Percentiles rank a stretch among this genome's conserved stretches.
Evolutionary conservation across 1,140 invertebrate genomes (phyloP).

Genomic region (Prorops nasuta): DNA sequence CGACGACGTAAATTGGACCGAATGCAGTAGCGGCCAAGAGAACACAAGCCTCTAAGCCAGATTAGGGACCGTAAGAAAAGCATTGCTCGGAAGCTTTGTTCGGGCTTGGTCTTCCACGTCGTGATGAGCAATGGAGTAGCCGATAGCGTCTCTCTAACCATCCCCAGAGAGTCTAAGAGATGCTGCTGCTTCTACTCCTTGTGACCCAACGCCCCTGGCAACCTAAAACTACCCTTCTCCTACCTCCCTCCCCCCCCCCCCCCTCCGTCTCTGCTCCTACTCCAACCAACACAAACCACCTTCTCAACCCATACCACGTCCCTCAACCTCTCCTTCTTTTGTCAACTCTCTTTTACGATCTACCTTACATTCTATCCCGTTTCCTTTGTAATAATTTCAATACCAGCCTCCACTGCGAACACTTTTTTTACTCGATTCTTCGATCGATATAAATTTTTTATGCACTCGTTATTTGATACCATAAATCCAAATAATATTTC

Average conservation of each 20-base stretch:
- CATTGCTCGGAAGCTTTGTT: constrained; percentile 41
- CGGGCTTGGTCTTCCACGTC: constrained; percentile 30
- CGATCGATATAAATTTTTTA: too few species aligned
- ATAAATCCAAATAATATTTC: too few species aligned
- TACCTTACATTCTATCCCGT: too few species aligned
- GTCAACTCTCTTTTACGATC: too few species aligned
- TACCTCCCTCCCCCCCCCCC: not conserved
- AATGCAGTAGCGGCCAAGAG: not conserved
- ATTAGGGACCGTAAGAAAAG: constrained; percentile 47
- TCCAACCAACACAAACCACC: constrained; percentile 14
- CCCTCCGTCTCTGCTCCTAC: constrained; percentile 6
- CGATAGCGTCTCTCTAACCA: constrained; percentile 42
- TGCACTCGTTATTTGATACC: too few species aligned
- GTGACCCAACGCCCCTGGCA: constrained; percentile 22
- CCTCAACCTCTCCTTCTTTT: too few species aligned
- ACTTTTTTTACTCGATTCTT: not conserved
- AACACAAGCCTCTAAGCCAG: constrained; percentile 32
- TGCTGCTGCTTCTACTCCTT: constrained; percentile 11
- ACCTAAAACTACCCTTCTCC: constrained; percentile 18
- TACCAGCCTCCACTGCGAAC: not conserved
- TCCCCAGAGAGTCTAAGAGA: constrained; percentile 32
- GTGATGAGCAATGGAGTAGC: constrained; percentile 47
- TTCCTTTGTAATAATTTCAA: too few species aligned
- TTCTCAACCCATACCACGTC: too few species aligned
- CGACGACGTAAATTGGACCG: constrained; percentile 23